Base-by-base conservation (phyloP, 2,888 invertebrate genomes). In the Helicoverpa assulta region DNA sequence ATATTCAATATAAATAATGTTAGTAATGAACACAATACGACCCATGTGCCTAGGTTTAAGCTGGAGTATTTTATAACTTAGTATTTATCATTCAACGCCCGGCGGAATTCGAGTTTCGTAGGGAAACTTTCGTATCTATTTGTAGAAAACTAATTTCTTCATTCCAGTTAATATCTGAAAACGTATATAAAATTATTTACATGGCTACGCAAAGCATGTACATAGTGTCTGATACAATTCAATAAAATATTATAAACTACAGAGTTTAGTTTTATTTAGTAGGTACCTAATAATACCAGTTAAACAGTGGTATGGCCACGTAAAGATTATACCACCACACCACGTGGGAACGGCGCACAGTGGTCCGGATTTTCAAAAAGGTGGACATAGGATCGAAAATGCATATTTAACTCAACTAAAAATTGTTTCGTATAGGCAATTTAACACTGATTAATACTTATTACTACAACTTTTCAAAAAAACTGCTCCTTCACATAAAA, bases 51-150 rank as follows among this genome's bases (percentile, higher is more conserved):
- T 71, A 72, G 59, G 47, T 74, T 56, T 78, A 81, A 78, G 73
- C 76, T 76, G 81, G 76, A 79, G 81, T 82, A 81, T 83, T 78
- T 80, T 84, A 77, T 78, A 85, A 87, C 81, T 80, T 87, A 87
- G 85, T 90, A 89, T 88, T 86, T 89, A 90, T 89, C 84, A 77
- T 73, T 80, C 70, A 58, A 76, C 58, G 63, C 65, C 73, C 61
- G 50, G n/a, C 62, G 65, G 50, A 67, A 68, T 79, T 73, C 52
- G 63, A 62, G 70, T 78, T 73, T 73, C 63, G 60, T 58, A 18
- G 70, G 67, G 33, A 69, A 71, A 65, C 54, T 64, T 62, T 67
- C 71, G 65, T 79, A 78, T 74, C 64, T 74, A 73, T 59, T 58
- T 76, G 71, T 78, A 81, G 78, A 73, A 54, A 68, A 56, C 51